phyloP scores from a whole-genome alignment of 2,888 invertebrate genomes.

The Rhodophaea formosa region DNA sequence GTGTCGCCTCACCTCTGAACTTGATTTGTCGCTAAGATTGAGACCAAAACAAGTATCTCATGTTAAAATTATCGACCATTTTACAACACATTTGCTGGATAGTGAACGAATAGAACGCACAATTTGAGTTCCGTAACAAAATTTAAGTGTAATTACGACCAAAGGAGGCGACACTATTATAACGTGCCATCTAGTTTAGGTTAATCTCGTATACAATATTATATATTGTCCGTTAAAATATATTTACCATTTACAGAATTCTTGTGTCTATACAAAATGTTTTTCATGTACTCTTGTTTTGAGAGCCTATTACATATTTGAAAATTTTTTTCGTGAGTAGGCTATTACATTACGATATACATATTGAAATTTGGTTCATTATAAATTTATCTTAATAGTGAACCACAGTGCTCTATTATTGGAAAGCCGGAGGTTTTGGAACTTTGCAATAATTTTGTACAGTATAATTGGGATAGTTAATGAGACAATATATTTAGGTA shows the following conservation, averaged over 20 bases:
- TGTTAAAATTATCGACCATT: constrained; percentile 38
- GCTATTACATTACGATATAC: constrained; percentile 55
- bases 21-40: constrained; percentile 38
- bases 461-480: constrained; percentile 59
- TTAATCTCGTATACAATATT: constrained; percentile 82
- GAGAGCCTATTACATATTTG: constrained; percentile 79
- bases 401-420: constrained; percentile 53
- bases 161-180: constrained; percentile 78
- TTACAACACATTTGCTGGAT: constrained; percentile 44
- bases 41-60: constrained; percentile 48
- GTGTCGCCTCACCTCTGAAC: constrained; percentile 68
- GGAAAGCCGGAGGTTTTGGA: constrained; percentile 53
- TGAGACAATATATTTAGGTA: constrained; percentile 1
- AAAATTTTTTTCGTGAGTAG: constrained; percentile 61
- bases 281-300: constrained; percentile 82
- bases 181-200: constrained; percentile 83
- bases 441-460: constrained; percentile 69
- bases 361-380: constrained; percentile 51
- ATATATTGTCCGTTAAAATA: constrained; percentile 82
- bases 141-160: constrained; percentile 64
- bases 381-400: constrained; percentile 39
- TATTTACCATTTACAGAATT: constrained; percentile 82
- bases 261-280: constrained; percentile 82
- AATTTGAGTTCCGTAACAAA: constrained; percentile 69
- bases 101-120: constrained; percentile 70